Conservation (phyloP, 2,888 invertebrate genomes). For the Scaptomyza reducta region DNA sequence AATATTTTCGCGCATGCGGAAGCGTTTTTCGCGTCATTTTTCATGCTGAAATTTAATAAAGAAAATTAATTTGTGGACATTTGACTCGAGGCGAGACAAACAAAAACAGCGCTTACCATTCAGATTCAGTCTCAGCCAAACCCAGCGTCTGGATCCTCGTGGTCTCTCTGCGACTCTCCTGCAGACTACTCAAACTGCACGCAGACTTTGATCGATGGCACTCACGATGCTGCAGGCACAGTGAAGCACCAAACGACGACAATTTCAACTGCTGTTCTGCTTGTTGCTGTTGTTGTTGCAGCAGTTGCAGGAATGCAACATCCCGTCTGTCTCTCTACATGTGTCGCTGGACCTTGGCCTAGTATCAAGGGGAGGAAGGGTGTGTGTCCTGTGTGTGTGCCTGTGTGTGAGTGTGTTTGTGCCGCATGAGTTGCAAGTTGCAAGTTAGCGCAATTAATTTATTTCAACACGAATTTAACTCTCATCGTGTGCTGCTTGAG, state of each 20-base stretch:
- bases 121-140: constrained; percentile 15
- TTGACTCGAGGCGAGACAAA: constrained; percentile 76
- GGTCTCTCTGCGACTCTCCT: constrained; percentile 24
- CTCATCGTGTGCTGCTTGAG: constrained; percentile 70
- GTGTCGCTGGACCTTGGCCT: constrained; percentile 57
- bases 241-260: constrained; percentile 58
- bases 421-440: constrained; percentile 79
- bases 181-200: constrained; percentile 69
- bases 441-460: constrained; percentile 80
- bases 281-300: constrained; percentile 13
- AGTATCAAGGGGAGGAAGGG: constrained; percentile 19
- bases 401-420: constrained; percentile 35
- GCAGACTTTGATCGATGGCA: constrained; percentile 78
- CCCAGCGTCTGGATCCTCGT: not conserved
- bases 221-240: constrained; percentile 71
- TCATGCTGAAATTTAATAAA: constrained; percentile 80
- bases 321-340: constrained; percentile 24
- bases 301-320: constrained; percentile 51
- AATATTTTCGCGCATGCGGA: constrained; percentile 70
- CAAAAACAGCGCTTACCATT: constrained; percentile 47
- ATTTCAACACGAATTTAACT: constrained; percentile 80
- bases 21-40: constrained; percentile 80
- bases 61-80: constrained; percentile 80
- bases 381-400: constrained; percentile 8
- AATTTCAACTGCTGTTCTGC: constrained; percentile 55